These are phyloP conservation scores for Trichosurus vulpecula DNA, from an alignment of 2,797 vertebrate genomes.

Conservation along the genomic window DNA sequence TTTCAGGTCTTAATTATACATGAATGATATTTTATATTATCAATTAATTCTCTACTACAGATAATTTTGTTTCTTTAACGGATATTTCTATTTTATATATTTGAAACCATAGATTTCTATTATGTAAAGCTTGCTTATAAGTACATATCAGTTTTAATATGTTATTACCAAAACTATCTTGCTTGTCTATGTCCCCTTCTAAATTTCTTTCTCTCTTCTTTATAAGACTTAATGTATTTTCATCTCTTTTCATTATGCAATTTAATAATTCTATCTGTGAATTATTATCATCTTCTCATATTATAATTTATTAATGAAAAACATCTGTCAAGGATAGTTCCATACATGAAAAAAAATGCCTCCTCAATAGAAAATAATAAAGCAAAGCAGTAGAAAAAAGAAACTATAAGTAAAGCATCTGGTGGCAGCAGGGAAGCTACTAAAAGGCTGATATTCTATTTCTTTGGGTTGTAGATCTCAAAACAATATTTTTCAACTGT, in stretches of 20 bases:
- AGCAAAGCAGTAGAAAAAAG: neutral
- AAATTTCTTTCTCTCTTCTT: neutral
- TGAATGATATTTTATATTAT: neutral
- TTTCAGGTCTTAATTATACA: slow-evolving; percentile 17
- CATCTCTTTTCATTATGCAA: neutral
- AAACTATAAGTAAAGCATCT: neutral
- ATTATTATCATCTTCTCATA: slow-evolving; percentile 7
- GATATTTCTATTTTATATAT: neutral
- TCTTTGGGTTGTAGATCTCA: neutral
- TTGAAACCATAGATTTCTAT: neutral
- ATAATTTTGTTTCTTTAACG: slow-evolving; percentile 53
- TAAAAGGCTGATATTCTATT: slow-evolving; percentile 48
- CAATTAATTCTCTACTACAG: slow-evolving; percentile 29
- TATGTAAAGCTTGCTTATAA: neutral
- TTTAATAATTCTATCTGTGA: slow-evolving; percentile 15
- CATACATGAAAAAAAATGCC: slow-evolving; percentile 33
- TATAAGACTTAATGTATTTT: neutral
- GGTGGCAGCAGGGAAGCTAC: neutral
- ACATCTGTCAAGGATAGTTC: slow-evolving; percentile 53
- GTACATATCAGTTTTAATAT: neutral
- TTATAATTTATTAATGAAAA: slow-evolving; percentile 48
- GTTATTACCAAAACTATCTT: neutral
- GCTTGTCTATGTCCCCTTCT: neutral
- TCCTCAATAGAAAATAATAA: slow-evolving; percentile 14
- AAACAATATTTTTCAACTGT: neutral